These are phyloP conservation scores for Phalera bucephala DNA, from an alignment of 2,888 invertebrate genomes.

Conservation along the genomic window DNA sequence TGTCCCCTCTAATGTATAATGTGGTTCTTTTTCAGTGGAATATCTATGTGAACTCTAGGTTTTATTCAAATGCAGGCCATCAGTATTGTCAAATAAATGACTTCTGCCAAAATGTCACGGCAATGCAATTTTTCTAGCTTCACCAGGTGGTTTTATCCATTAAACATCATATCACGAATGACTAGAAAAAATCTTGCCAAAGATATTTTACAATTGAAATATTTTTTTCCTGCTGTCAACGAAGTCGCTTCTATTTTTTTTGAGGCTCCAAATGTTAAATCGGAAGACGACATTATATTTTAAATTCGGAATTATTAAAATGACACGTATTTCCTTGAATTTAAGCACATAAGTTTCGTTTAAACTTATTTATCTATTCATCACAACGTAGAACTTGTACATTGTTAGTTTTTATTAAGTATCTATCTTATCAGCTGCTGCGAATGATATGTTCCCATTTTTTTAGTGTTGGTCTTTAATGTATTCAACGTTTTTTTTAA, in stretches of 20 bases:
- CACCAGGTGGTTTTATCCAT: slow-evolving; percentile 78
- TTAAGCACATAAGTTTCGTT: too few species aligned
- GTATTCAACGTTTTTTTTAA: too few species aligned
- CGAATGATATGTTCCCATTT: too few species aligned
- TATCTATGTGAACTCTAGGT: slow-evolving; percentile 47
- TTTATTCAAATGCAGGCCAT: slow-evolving; percentile 66
- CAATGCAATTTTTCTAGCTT: slow-evolving; percentile 70
- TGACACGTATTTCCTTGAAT: too few species aligned
- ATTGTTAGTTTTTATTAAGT: too few species aligned
- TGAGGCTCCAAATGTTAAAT: too few species aligned
- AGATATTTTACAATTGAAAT: slow-evolving; percentile 39
- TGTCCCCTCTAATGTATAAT: slow-evolving; percentile 25
- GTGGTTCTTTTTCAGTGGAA: slow-evolving; percentile 31
- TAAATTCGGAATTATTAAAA: too few species aligned
- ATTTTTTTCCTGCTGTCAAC: slow-evolving; percentile 27
- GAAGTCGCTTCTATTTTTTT: not conserved
- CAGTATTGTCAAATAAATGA: slow-evolving; percentile 60
- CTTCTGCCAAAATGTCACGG: slow-evolving; percentile 67
- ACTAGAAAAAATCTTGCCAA: slow-evolving; percentile 37
- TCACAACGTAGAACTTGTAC: too few species aligned
- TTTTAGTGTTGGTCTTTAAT: too few species aligned
- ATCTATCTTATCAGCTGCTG: too few species aligned
- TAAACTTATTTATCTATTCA: too few species aligned
- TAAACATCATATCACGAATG: slow-evolving; percentile 62
- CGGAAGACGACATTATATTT: too few species aligned